Conservation (phyloP, 2,888 invertebrate species). For the Eurois occulta region DNA sequence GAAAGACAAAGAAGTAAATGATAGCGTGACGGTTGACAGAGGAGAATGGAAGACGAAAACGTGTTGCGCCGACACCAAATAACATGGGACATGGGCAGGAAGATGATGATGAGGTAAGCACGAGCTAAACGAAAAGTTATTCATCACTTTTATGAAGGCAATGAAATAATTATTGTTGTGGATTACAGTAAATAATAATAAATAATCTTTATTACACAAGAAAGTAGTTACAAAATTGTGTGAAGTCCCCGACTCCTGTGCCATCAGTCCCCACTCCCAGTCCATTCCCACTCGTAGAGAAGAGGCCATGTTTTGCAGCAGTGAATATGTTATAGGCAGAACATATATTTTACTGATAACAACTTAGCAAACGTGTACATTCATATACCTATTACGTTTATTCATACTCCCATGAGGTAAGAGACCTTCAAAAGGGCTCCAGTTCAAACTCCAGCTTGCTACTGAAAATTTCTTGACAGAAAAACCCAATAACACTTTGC, state of each 20-base stretch:
- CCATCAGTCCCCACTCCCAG: not conserved
- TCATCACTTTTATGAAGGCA: not conserved
- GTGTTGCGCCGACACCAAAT: too few relatives aligned
- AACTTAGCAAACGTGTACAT: too few relatives aligned
- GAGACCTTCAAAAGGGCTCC: not conserved
- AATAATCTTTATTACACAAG: not conserved
- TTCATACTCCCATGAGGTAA: not conserved
- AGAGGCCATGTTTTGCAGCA: not conserved
- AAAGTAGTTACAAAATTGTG: not conserved
- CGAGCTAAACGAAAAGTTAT: constrained; percentile 1
- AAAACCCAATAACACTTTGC: not conserved
- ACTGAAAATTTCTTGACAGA: not conserved
- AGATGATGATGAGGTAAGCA: too few relatives aligned
- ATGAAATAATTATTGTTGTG: not conserved
- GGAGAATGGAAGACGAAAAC: too few relatives aligned
- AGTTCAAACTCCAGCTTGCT: not conserved
- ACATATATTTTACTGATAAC: too few relatives aligned
- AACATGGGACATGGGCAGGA: too few relatives aligned
- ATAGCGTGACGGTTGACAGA: too few relatives aligned
- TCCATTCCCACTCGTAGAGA: not conserved
- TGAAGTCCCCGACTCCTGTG: not conserved
- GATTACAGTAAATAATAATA: not conserved
- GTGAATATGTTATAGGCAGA: too few relatives aligned
- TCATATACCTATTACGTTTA: too few relatives aligned
- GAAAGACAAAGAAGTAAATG: too few relatives aligned